Evolutionary conservation across 2,888 invertebrate genomes (phyloP), one percentile per base, ranked within the genome.

Genomic region (Hydropsyche betteni): DNA sequence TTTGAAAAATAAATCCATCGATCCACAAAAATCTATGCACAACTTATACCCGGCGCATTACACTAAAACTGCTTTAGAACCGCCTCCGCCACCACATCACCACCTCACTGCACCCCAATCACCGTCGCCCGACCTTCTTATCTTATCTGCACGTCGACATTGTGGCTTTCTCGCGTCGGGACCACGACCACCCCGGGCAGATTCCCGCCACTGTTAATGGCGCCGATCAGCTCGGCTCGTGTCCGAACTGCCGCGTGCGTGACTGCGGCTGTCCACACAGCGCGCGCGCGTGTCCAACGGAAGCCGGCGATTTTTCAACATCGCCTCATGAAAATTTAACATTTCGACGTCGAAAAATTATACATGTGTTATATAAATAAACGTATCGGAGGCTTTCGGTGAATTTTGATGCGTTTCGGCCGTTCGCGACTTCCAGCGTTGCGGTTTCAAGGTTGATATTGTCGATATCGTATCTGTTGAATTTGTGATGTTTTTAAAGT

Each of bases 171-270:
- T 34, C 44, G 16, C 24, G 70, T 70, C 24, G 16, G 8, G 53
- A 44, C 53, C 7, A 3, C 33, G 70, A 52, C 38, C 52, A 70
- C 70, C 51, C 58, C 70, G 53, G 70, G 70, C 58, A 24, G 38
- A 69, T 69, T 44, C 69, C 44, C 69, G 69, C 24, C 44, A 55
- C 55, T 33, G 33, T 10, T 70, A 70, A 70, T 70, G 16, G 24
- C 70, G 51, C 33, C 70, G 53, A 70, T 70, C 70, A 70, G 51
- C 12, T 8, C 14, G 70, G 70, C 70, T 70, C 70, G 70, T 70
- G 70, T 34, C 24, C 24, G 34, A n/a, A n/a, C 53, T 52, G 70
- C 70, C 24, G 53, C 70, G 53, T 52, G 70, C 53, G 70, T 70
- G 70, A 52, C 53, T n/a, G 24, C 16, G 44, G 8, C 14, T 58